Base-by-base conservation (phyloP, 2,113 vertebrate genomes). In the Phocoena sinus region DNA sequence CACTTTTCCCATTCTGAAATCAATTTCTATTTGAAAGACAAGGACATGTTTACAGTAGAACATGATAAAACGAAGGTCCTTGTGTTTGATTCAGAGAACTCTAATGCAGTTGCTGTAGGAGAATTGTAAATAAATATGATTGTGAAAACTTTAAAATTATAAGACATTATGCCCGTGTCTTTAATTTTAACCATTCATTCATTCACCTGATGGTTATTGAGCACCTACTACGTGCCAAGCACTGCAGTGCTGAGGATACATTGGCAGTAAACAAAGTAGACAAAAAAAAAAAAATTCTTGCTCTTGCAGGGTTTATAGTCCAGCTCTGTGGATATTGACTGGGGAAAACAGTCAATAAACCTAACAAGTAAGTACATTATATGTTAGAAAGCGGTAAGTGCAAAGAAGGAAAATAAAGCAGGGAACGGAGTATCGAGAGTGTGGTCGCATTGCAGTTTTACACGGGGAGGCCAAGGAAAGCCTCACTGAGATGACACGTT, bases 11-110 rank as follows among this genome's bases (percentile, higher is more conserved):
- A n/a, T 63, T 38, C 60, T 38, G 5, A 73, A 97, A 53, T 67
- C 74, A 93, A 87, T 33, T 70, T 80, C 20, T 84, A 9, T 93
- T 84, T 71, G 60, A 94, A 92, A 87, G 41, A 44, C 67, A 62
- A 38, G 82, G 41, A 74, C 13, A 7, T 56, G 26, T 93, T 80
- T 70, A 33, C 1, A 36, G 36, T n/a, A 90, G 80, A 95, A 73
- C 31, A 33, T 7, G 26, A 25, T 89, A 53, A 73, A 87, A 91
- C 10, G 26, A 81, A 81, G 53, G 12, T 63, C 15, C 1, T 2
- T 7, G 5, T 18, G 47, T 79, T 73, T 91, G 67, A 83, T 74
- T 85, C 60, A 73, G 21, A 89, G 36, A 77, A 58, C 36, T n/a
- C 26, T 7, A 83, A n/a, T 38, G 41, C 62, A 74, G 28, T 38